Conservation (phyloP, 2,888 invertebrate genomes). For the Zelleria hepariella region DNA sequence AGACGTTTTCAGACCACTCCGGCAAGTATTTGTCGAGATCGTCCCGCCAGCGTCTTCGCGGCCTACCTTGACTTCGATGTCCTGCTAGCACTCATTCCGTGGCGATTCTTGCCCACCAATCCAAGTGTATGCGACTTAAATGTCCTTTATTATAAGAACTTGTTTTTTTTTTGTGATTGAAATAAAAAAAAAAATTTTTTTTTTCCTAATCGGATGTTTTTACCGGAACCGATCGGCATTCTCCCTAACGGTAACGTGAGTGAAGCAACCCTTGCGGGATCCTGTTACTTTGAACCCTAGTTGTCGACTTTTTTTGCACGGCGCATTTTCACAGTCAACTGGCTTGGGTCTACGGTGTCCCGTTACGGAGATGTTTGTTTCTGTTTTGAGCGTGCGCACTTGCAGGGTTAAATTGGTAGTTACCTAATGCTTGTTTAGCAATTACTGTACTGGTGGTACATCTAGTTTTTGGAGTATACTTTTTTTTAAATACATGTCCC, state of each 20-base stretch:
- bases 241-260: slow-evolving; percentile 28
- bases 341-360: slow-evolving; percentile 29
- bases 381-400: neutral
- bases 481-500: too few species aligned
- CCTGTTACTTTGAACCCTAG: slow-evolving; percentile 27
- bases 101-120: too few species aligned
- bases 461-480: too few species aligned
- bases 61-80: too few species aligned
- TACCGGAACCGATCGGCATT: slow-evolving; percentile 37
- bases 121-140: too few species aligned
- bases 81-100: too few species aligned
- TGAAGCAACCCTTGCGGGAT: slow-evolving; percentile 38
- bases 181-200: slow-evolving; percentile 3
- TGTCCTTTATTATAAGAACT: too few species aligned
- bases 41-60: too few species aligned
- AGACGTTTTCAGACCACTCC: too few species aligned
- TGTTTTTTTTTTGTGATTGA: neutral
- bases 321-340: slow-evolving; percentile 36
- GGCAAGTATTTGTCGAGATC: too few species aligned
- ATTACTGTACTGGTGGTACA: too few species aligned
- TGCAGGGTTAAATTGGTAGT: neutral
- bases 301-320: slow-evolving; percentile 22
- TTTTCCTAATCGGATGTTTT: slow-evolving; percentile 36
- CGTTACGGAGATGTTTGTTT: slow-evolving; percentile 23
- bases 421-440: neutral